Base-by-base conservation (phyloP, 2,797 vertebrate species). In the Typhlichthys eigenmanni region DNA sequence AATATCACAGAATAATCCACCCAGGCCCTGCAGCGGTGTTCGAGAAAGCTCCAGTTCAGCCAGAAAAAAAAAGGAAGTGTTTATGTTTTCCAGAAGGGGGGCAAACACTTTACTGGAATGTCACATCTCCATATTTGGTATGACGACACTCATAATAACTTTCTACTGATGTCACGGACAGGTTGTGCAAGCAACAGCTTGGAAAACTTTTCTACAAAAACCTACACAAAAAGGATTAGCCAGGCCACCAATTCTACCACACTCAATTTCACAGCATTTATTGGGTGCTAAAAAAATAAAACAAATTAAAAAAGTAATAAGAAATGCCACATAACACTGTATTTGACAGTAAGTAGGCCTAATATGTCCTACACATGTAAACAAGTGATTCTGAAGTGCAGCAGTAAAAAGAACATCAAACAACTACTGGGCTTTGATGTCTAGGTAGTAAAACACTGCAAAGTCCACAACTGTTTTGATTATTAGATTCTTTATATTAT, bases 341-440 rank as follows among this genome's bases (percentile, higher is more conserved):
- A 62, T 17, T 53, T 60, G 50, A 53, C 8, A 53, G n/a, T 48
- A 14, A 24, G 16, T 45, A 17, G 16, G 16, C 16, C 16, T 17
- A 43, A 14, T 13, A 49, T 49, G 46, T 57, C 54, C 13, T 58
- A 62, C 68, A 77, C 74, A 58, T 58, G 58, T 17, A 60, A 68
- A 55, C 17, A 72, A 64, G 19, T 50, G n/a, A 68, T 72, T 47
- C 65, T 79, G 62, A 68, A 78, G 75, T 64, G 70, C 63, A 59
- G 70, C 62, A 66, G 34, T 24, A 62, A 24, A 56, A 71, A 57
- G 69, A 19, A 79, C 76, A 85, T 88, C 82, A 85, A 87, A 57
- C 16, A n/a, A n/a, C n/a, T 65, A 72, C 72, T 68, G 52, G 38
- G 55, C 83, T 90, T 88, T 91, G 85, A 90, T 82, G 81, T 91